These are phyloP conservation scores for Campoplex capitator DNA, from an alignment of 2,888 invertebrate genomes.

Conservation along the genomic window DNA sequence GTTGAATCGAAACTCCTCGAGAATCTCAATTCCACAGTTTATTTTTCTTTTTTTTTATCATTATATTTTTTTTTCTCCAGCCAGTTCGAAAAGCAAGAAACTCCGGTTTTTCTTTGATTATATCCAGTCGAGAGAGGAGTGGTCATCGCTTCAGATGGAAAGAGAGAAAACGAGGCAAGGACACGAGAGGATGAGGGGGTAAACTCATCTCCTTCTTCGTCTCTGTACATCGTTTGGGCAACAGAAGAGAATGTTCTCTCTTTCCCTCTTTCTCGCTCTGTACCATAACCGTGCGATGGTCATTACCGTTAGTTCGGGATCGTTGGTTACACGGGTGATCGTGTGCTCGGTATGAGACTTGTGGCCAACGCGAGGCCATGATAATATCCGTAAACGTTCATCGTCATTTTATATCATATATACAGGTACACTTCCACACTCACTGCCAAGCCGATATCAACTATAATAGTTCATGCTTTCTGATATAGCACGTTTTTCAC, in stretches of 20 bases:
- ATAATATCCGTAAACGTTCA: slow-evolving; percentile 66
- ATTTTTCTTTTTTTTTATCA: neutral
- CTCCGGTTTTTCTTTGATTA: slow-evolving; percentile 61
- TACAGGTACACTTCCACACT: slow-evolving; percentile 1
- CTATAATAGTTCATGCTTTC: slow-evolving; percentile 25
- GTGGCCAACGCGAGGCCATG: slow-evolving; percentile 48
- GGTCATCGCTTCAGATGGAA: slow-evolving; percentile 37
- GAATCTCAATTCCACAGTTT: slow-evolving; percentile 2
- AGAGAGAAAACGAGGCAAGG: slow-evolving; percentile 30
- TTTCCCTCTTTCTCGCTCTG: slow-evolving; percentile 43
- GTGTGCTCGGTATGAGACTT: slow-evolving; percentile 54
- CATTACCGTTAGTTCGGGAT: slow-evolving; percentile 68
- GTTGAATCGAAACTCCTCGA: neutral
- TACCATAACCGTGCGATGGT: slow-evolving; percentile 63
- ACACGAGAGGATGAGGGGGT: neutral
- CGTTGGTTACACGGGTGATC: slow-evolving; percentile 58
- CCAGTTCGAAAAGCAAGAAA: slow-evolving; percentile 48
- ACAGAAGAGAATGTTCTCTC: slow-evolving; percentile 35
- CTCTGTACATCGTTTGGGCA: slow-evolving; percentile 41
- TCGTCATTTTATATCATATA: slow-evolving; percentile 49
- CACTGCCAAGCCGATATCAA: slow-evolving; percentile 18
- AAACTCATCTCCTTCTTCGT: slow-evolving; percentile 32
- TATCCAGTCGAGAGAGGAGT: slow-evolving; percentile 40
- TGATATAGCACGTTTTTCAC: neutral
- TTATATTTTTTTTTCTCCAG: neutral